These are phyloP conservation scores for Scaptomyza graminum DNA, from an alignment of 1,140 invertebrate genomes.

Conservation along the genomic window DNA sequence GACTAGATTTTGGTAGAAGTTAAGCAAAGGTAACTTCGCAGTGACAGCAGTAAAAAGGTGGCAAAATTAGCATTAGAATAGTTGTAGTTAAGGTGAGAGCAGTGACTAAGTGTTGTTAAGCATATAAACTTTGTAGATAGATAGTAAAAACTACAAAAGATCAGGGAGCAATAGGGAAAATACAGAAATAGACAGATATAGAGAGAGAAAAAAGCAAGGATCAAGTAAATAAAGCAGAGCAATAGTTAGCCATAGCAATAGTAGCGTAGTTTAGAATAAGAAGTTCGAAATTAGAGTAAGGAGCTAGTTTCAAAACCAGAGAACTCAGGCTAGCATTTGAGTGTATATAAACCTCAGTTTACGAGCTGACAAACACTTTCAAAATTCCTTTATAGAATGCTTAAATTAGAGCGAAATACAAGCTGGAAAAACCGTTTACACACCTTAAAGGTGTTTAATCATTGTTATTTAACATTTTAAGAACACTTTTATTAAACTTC, in stretches of 20 bases:
- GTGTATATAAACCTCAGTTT: constrained; percentile 15
- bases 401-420: constrained; percentile 11
- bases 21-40: background rate
- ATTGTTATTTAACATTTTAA: background rate
- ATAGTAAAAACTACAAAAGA: constrained; percentile 53
- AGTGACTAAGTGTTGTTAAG: constrained; percentile 43
- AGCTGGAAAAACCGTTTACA: background rate
- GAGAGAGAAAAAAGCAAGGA: constrained; percentile 8
- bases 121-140: constrained; percentile 30
- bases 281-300: constrained; percentile 9
- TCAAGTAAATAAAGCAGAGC: constrained; percentile 24
- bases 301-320: constrained; percentile 44
- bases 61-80: constrained; percentile 15
- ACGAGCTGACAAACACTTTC: constrained; percentile 21
- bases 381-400: background rate
- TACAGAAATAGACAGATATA: constrained; percentile 18
- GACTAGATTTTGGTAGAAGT: constrained; percentile 18
- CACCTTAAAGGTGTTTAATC: too few species aligned
- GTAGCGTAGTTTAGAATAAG: constrained; percentile 9
- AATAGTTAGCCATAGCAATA: constrained; percentile 23
- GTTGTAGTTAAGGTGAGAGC: constrained; percentile 11
- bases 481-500: background rate
- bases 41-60: constrained; percentile 3
- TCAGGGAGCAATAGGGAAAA: constrained; percentile 2
- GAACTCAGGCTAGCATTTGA: constrained; percentile 31